Percentiles rank a stretch among this genome's conserved stretches.
These are phyloP conservation scores for Hirtodrosophila duncani DNA, from an alignment of 2,888 invertebrate species.

Conservation along the genomic window DNA sequence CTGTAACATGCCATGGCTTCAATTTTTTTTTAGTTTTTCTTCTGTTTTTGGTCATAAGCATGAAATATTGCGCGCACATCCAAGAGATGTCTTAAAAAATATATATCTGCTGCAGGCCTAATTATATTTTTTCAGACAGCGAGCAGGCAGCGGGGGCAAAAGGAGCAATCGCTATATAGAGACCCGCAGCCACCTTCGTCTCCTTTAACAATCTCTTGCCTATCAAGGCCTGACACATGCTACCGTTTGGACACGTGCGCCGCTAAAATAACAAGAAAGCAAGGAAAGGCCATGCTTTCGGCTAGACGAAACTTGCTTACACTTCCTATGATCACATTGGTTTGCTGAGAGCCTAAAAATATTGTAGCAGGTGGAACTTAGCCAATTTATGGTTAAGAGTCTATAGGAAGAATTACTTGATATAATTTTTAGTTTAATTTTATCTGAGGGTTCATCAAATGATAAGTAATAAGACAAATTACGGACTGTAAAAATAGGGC, in stretches of 20 bases:
- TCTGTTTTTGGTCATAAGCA: constrained; percentile 56
- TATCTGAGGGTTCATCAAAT: no score
- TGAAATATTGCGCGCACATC: constrained; percentile 70
- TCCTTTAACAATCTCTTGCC: constrained; percentile 34
- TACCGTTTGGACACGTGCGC: constrained; percentile 55
- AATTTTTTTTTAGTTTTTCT: constrained; percentile 11
- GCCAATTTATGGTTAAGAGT: no score
- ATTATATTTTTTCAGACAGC: constrained; percentile 55
- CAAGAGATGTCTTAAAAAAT: constrained; percentile 31
- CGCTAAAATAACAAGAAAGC: constrained; percentile 29
- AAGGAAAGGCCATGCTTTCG: constrained; percentile 1
- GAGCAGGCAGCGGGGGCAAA: background rate
- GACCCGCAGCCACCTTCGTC: constrained; percentile 4
- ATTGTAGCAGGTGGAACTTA: no score
- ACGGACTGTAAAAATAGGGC: no score
- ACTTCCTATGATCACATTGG: no score
- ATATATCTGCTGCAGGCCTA: constrained; percentile 62
- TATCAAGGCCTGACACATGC: constrained; percentile 57
- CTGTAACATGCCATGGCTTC: constrained; percentile 61
- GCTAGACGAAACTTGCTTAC: background rate
- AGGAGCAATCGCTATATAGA: background rate
- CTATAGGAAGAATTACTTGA: no score
- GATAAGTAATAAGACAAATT: no score
- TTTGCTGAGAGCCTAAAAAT: no score
- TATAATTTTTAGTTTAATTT: no score